phyloP scores from a whole-genome alignment of 2,113 vertebrate species.

The Ictalurus furcatus region DNA sequence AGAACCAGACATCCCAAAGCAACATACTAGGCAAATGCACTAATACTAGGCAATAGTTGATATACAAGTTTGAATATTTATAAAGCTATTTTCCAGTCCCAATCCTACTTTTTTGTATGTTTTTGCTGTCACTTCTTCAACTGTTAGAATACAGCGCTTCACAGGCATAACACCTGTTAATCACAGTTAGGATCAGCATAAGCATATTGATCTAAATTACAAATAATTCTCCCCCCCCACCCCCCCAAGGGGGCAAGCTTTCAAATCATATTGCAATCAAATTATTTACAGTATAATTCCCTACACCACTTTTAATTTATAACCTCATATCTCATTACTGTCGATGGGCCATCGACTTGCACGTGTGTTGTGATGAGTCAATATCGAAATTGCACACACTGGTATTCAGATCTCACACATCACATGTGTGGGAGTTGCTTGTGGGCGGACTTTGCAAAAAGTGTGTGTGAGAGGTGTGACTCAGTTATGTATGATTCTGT shows the following conservation, averaged over 20 bases:
- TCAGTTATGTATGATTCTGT: not conserved
- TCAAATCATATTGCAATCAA: constrained; percentile 37
- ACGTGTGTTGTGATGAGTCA: not conserved
- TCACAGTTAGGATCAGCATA: constrained; percentile 32
- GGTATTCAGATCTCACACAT: not conserved
- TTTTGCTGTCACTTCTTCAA: not conserved
- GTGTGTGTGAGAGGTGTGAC: not conserved
- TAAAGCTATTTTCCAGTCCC: not conserved
- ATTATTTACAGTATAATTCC: constrained; percentile 8
- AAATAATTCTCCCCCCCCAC: constrained; percentile 4
- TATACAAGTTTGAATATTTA: not conserved
- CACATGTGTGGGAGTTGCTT: not conserved
- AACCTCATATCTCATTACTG: not conserved
- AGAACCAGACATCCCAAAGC: not conserved
- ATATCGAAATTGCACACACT: not conserved
- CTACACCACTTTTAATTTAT: not conserved
- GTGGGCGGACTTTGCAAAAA: not conserved
- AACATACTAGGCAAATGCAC: not conserved
- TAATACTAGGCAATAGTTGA: not conserved
- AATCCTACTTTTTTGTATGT: not conserved
- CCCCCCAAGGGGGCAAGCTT: not conserved
- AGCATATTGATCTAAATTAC: constrained; percentile 30
- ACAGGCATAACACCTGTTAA: not conserved
- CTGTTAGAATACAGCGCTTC: not conserved
- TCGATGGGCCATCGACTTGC: not conserved